Evolutionary conservation across 2,888 invertebrate genomes (phyloP), one percentile per base, ranked within the genome.

Genomic region (Harmothoe impar): DNA sequence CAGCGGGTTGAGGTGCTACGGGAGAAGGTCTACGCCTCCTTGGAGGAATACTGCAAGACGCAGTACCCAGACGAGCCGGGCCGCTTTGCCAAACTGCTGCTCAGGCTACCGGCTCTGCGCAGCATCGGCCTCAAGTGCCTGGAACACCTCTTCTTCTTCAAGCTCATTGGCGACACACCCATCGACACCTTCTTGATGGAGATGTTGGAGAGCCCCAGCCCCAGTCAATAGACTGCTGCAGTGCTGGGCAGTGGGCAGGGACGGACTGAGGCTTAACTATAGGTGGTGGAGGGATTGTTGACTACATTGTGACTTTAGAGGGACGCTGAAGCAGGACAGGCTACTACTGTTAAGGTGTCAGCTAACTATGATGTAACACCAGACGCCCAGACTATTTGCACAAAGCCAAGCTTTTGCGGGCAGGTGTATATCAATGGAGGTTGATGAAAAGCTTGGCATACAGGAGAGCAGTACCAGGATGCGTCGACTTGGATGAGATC

Each of bases 121-220:
- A 95, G 95, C 92, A 96, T 96, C 81, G 95, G 95, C 86, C 97
- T 99, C 89, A 99, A 99, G 96, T 98, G 98, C 96, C 97, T 98
- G 94, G 99, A 99, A 96, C 98, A 99, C 96, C 97, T 99, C 93
- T 99, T 98, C 97, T 98, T 98, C 97, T 98, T 98, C 96, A 98
- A 98, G 95, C 97, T 99, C 92, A 97, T 98, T 94, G 98, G 98
- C 62, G 98, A 99, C 94, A 97, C 97, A 91, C 97, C 97, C 92
- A 97, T 99, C 94, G 98, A 98, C 95, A 97, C 97, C 89, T 98
- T 98, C 93, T 94, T 96, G 51, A 91, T 92, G 90, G 93, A 93
- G 91, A 93, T 93, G 92, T 90, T 93, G 33, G 93, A 93, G 62
- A 91, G 72, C 52, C 93, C 92, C 29, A 91, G 91, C 56, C 90